Evolutionary conservation across 1,140 invertebrate genomes (phyloP), one percentile per base, ranked within the genome.

Genomic region (Elysia chlorotica): DNA sequence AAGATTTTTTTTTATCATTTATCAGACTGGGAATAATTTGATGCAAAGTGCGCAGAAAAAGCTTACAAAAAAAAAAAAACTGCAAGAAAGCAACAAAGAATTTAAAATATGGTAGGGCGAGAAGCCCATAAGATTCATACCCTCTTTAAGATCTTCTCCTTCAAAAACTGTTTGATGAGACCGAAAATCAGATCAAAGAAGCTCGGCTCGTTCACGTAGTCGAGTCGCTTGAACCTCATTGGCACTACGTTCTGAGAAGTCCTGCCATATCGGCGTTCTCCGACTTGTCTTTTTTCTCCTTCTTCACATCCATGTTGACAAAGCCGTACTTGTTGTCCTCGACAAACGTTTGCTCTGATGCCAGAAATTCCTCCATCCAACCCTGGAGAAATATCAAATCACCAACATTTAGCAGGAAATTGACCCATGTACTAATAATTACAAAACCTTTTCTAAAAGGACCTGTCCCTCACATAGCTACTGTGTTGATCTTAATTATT

Each of bases 151-250:
- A 84, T 77, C 62, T 94, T 93, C 54, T 90, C 87, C 30, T 89
- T 91, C 91, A 95, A 88, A 82, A 95, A 94, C 25, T 91, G 92
- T 83, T 94, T 94, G 81, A 94, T 92, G 41, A 95, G 88, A 48
- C 91, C 90, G 78, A 92, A 94, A 2, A 93, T 88, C 81, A 93
- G 91, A 80, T 93, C 93, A 79, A 95, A 92, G 31, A 94, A 88
- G 77, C 90, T 91, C 0, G 93, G 92, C 82, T 94, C 93, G 86
- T 95, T 94, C 19, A 95, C 88, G 67, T 94, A 89, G 80, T 95
- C 93, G 54, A 93, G 90, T 1, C 89, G 90, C 82, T 92, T 93
- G 2, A 94, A 81, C 21, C 93, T 90, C 37, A 89, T 78, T 0
- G 93, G 92, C 36, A 91, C 86, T 74, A 91, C 90, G 74, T 91